Conservation (phyloP, 2,888 invertebrate genomes). For the Fragum sueziense region DNA sequence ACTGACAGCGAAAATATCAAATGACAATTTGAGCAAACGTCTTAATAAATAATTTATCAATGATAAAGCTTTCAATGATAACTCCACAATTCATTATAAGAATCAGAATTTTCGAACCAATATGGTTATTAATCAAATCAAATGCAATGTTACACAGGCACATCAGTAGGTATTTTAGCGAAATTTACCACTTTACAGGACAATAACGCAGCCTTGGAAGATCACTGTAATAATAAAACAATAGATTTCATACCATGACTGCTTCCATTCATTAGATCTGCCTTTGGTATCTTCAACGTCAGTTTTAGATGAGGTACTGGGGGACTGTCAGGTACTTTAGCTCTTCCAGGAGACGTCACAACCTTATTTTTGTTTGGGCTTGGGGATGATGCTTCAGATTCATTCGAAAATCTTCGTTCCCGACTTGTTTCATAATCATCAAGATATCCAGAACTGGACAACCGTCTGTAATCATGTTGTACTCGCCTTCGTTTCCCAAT, state of each 20-base stretch:
- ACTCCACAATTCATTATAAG: too few species aligned
- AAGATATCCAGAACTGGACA: constrained; percentile 81
- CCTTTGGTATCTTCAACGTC: constrained; percentile 55
- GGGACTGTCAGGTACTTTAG: constrained; percentile 48
- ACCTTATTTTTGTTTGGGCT: constrained; percentile 59
- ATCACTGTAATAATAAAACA: too few species aligned
- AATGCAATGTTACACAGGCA: too few species aligned
- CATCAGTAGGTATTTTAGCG: too few species aligned
- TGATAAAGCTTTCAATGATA: too few species aligned
- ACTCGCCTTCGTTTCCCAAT: constrained; percentile 77
- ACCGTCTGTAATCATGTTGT: constrained; percentile 80
- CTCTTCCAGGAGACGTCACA: constrained; percentile 51
- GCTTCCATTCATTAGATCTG: constrained; percentile 37
- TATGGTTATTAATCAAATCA: too few species aligned
- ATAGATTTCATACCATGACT: not conserved
- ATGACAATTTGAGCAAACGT: too few species aligned
- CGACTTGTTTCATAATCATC: constrained; percentile 79
- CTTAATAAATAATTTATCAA: too few species aligned
- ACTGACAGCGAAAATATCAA: too few species aligned
- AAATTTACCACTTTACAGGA: too few species aligned
- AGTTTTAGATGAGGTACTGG: constrained; percentile 64
- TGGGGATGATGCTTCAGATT: constrained; percentile 70
- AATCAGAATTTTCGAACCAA: too few species aligned
- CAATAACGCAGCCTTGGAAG: too few species aligned
- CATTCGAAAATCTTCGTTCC: constrained; percentile 72